These are phyloP conservation scores for Papilio dardanus DNA, from an alignment of 1,140 invertebrate genomes.

Conservation along the genomic window DNA sequence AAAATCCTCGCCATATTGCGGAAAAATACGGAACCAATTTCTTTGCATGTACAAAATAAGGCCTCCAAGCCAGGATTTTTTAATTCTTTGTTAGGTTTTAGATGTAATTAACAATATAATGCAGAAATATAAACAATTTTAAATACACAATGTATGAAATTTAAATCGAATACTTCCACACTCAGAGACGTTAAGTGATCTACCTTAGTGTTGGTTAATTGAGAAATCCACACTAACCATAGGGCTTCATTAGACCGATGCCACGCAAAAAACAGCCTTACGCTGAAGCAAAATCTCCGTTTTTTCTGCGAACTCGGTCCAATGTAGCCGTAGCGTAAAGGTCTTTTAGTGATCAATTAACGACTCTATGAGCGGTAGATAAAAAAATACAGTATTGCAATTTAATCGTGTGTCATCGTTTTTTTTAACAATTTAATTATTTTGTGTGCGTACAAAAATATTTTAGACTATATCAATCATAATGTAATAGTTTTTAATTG, in stretches of 20 bases:
- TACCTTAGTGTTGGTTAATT: neutral
- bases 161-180: neutral
- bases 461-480: neutral
- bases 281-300: too few species aligned
- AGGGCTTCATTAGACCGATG: too few species aligned
- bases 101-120: neutral
- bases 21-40: too few species aligned
- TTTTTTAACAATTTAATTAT: neutral
- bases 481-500: neutral
- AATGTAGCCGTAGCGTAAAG: too few species aligned
- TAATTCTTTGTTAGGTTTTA: too few species aligned
- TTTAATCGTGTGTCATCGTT: neutral
- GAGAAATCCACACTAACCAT: neutral
- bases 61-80: too few species aligned
- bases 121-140: neutral
- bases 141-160: neutral
- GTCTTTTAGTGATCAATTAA: neutral
- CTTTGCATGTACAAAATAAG: too few species aligned
- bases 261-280: too few species aligned
- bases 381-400: neutral
- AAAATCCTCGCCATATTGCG: too few species aligned
- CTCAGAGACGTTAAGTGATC: neutral
- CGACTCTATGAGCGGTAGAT: neutral
- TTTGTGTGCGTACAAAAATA: neutral
- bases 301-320: too few species aligned